Base-by-base conservation (phyloP, 2,113 vertebrate genomes). In the Meleagris gallopavo region DNA sequence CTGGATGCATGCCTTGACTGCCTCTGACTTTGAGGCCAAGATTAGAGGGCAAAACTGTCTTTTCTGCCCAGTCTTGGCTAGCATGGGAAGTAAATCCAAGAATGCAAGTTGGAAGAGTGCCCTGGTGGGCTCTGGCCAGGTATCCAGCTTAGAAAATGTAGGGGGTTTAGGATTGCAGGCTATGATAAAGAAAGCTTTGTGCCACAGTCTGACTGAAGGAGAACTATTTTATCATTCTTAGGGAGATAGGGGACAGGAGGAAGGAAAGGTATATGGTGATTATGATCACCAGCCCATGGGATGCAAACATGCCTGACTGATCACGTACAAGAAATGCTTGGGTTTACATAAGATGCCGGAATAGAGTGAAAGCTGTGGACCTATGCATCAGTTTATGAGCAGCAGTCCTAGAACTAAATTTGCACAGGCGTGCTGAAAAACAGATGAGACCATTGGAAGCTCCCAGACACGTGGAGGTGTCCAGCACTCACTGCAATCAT, bases 141-240 rank as follows among this genome's bases (percentile, higher is more conserved):
- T 80, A 80, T 66, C 32, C 76, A 74, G 71, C 64, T 86, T 79
- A 82, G 62, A 61, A 89, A 93, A 80, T 69, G 11, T 21, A 40
- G 22, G 13, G n/a, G 24, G 25, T 52, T 77, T 55, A 62, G 48
- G 55, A 45, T 0, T 62, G 76, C 22, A 83, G 32, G 22, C 38
- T 92, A 10, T 52, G 67, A 91, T 83, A 78, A 87, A 83, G 48
- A 50, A 78, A n/a, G 36, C 54, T 70, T 80, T 92, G 79, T 88
- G 72, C 54, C 69, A 70, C 76, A 66, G 45, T 30, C 22, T 16
- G 19, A 54, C 1, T 66, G 69, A 43, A 70, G 62, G 72, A 69
- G 54, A 80, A n/a, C 48, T 83, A 5, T 54, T 89, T 43, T 36
- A 17, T 57, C 75, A 57, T 22, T 52, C 52, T 43, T 45, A 16